phyloP scores from a whole-genome alignment of 2,113 vertebrate species.

The Psittacula cyanocephala region DNA sequence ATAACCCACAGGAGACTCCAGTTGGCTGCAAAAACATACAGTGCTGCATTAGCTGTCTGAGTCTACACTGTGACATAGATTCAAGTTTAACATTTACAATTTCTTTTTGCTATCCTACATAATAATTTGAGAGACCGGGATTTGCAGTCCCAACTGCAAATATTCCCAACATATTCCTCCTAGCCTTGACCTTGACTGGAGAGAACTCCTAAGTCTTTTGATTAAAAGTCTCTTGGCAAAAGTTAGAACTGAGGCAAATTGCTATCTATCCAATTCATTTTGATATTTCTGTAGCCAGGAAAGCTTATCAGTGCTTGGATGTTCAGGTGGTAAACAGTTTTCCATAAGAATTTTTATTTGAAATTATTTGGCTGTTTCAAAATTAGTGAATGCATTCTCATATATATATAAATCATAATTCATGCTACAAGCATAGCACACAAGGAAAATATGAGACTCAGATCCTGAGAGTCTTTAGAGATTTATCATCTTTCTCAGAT shows the following conservation, averaged over 20 bases:
- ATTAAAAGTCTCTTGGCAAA: not conserved
- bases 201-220: not conserved
- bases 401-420: not conserved
- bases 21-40: not conserved
- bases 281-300: not conserved
- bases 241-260: not conserved
- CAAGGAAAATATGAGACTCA: not conserved
- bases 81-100: not conserved
- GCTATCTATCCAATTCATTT: not conserved
- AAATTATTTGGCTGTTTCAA: not conserved
- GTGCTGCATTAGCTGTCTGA: not conserved
- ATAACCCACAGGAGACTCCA: not conserved
- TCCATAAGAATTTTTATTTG: not conserved
- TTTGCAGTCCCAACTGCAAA: too few relatives aligned
- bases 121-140: not conserved
- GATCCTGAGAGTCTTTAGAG: not conserved
- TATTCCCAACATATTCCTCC: not conserved
- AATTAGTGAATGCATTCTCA: not conserved
- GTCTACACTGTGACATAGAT: not conserved
- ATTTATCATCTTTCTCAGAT: slow-evolving; percentile 21
- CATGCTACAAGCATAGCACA: not conserved
- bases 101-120: not conserved
- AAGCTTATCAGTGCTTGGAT: not conserved
- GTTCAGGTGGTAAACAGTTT: not conserved
- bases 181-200: not conserved